Conservation (phyloP, 1,140 invertebrate species). For the Drosophila micromelanica region DNA sequence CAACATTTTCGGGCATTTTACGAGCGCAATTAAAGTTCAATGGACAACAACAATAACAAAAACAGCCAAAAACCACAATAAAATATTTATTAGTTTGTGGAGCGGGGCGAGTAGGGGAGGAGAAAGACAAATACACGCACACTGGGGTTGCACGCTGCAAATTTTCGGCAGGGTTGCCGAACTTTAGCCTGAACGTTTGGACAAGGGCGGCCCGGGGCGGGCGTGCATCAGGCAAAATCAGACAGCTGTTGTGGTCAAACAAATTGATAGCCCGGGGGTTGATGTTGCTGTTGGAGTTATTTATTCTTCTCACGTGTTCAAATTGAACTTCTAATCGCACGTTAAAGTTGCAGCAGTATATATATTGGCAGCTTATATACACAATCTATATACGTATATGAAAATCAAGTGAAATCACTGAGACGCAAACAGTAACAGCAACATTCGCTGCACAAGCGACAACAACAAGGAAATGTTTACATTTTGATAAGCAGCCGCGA, state of each 20-base stretch:
- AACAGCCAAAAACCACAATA: conserved; percentile 42
- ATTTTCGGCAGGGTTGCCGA: conserved; percentile 19
- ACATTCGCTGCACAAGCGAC: conserved; percentile 4
- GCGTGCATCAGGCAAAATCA: not conserved
- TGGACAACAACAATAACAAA: conserved; percentile 37
- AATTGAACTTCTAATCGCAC: not conserved
- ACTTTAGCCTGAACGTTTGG: not conserved
- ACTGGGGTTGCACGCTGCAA: conserved; percentile 17
- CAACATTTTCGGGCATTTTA: conserved; percentile 47
- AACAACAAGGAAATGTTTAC: conserved; percentile 54
- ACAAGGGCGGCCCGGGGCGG: not conserved
- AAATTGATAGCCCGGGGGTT: conserved; percentile 24
- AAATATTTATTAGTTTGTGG: conserved; percentile 37
- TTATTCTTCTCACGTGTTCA: too few species aligned
- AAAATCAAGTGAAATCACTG: not conserved
- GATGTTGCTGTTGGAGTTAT: not conserved
- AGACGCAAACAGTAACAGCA: conserved; percentile 1
- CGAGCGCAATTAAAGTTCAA: conserved; percentile 69
- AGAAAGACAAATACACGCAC: not conserved
- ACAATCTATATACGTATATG: too few species aligned
- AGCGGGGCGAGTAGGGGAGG: not conserved
- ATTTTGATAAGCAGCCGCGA: conserved; percentile 46
- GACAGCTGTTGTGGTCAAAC: conserved; percentile 24
- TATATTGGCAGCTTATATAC: not conserved
- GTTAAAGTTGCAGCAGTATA: not conserved